Percentiles rank a stretch among this genome's conserved stretches.
Evolutionary conservation across 92 coral and sea anemone genomes (phyloP).

Genomic region (Palythoa grandiflora): DNA sequence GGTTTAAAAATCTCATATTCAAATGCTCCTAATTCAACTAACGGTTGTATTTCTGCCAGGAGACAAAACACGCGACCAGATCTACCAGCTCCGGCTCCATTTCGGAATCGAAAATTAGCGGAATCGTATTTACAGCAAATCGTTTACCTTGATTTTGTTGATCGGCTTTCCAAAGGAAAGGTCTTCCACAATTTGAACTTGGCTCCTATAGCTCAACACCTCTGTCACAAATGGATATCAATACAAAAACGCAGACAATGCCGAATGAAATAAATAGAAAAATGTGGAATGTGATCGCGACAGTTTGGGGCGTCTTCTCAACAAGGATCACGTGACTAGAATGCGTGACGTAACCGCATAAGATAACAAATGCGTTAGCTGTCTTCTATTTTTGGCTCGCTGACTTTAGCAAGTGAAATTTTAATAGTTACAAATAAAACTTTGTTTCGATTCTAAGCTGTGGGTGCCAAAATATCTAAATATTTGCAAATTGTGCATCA

Average conservation of each 20-base stretch:
- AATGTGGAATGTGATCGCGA: background rate
- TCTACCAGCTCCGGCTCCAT: background rate
- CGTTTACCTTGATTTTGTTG: background rate
- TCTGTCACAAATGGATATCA: background rate
- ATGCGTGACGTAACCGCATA: background rate
- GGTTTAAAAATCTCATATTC: background rate
- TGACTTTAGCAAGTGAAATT: background rate
- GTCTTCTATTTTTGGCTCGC: background rate
- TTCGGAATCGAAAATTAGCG: background rate
- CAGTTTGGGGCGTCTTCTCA: background rate
- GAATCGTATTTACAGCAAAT: background rate
- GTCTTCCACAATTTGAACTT: background rate
- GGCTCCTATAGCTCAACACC: background rate
- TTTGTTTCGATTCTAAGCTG: no score
- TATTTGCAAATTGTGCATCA: no score
- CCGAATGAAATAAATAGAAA: background rate
- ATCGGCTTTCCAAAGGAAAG: background rate
- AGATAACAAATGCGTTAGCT: background rate
- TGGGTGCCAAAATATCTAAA: no score
- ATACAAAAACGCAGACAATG: background rate
- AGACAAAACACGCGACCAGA: background rate
- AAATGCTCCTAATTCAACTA: background rate
- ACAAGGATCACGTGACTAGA: background rate
- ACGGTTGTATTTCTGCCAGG: background rate
- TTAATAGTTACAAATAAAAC: no score